These are phyloP conservation scores for Babylonia areolata DNA, from an alignment of 1,140 invertebrate species.

Conservation along the genomic window DNA sequence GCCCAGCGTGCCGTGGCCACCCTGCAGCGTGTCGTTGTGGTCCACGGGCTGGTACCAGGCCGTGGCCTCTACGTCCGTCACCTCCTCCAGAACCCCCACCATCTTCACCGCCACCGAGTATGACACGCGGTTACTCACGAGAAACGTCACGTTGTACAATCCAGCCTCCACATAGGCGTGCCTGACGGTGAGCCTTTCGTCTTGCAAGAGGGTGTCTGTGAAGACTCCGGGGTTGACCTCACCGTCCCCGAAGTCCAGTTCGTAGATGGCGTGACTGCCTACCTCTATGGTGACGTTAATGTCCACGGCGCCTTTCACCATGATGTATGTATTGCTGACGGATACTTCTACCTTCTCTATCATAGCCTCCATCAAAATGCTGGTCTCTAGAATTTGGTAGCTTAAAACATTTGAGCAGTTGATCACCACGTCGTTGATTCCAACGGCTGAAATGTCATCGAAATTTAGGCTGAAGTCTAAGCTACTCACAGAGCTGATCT, in stretches of 20 bases:
- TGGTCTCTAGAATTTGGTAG: slow-evolving; percentile 38
- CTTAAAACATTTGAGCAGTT: slow-evolving; percentile 54
- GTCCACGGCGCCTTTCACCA: slow-evolving; percentile 38
- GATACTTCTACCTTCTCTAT: slow-evolving; percentile 39
- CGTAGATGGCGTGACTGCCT: slow-evolving; percentile 50
- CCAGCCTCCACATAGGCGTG: slow-evolving; percentile 46
- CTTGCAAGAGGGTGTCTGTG: neutral
- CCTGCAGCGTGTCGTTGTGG: slow-evolving; percentile 36
- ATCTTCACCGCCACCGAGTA: neutral
- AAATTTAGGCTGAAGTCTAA: slow-evolving; percentile 36
- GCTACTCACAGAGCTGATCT: slow-evolving; percentile 34
- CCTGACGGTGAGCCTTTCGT: neutral
- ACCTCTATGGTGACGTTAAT: slow-evolving; percentile 44
- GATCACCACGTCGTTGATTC: slow-evolving; percentile 40
- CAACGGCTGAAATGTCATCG: slow-evolving; percentile 39
- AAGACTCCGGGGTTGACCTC: slow-evolving; percentile 22
- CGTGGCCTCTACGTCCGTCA: slow-evolving; percentile 44
- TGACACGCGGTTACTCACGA: slow-evolving; percentile 47
- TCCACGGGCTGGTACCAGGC: slow-evolving; percentile 52
- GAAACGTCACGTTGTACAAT: slow-evolving; percentile 42
- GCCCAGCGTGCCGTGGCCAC: slow-evolving; percentile 44
- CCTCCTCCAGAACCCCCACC: slow-evolving; percentile 52
- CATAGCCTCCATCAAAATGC: slow-evolving; percentile 44
- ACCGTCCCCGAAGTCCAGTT: slow-evolving; percentile 44
- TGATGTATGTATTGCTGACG: slow-evolving; percentile 34